Percentiles rank a stretch among this genome's conserved stretches.
phyloP scores from a whole-genome alignment of 2,888 invertebrate species.

The Bugulina stolonifera region DNA sequence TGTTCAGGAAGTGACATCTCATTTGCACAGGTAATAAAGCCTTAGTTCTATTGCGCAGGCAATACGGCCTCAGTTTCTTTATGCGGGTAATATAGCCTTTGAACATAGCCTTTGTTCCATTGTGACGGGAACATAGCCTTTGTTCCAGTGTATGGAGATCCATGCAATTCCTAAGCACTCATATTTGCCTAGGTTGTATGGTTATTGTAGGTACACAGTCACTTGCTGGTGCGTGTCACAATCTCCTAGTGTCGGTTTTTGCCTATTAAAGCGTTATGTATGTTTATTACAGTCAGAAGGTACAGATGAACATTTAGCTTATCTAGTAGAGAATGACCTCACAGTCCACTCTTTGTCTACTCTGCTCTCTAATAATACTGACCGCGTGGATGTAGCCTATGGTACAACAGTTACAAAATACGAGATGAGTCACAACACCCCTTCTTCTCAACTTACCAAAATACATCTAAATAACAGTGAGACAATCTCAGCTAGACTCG shows the following conservation, averaged over 20 bases:
- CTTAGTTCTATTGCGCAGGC: too few species aligned
- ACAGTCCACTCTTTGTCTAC: slow-evolving; percentile 65
- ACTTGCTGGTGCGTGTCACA: too few species aligned
- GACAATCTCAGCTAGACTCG: slow-evolving; percentile 50
- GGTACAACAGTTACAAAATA: background rate
- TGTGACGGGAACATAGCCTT: too few species aligned
- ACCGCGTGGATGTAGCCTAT: background rate
- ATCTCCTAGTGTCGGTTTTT: too few species aligned
- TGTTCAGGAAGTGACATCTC: slow-evolving; percentile 81
- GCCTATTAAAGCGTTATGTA: too few species aligned
- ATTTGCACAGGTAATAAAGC: slow-evolving; percentile 68
- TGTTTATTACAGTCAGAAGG: slow-evolving; percentile 54
- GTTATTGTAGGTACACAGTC: too few species aligned
- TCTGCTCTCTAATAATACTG: background rate
- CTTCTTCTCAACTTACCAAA: slow-evolving; percentile 38
- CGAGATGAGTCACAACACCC: background rate
- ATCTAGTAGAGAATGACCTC: slow-evolving; percentile 89
- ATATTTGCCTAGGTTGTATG: too few species aligned
- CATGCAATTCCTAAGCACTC: too few species aligned
- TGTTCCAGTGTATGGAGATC: too few species aligned
- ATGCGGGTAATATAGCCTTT: too few species aligned
- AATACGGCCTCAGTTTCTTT: too few species aligned
- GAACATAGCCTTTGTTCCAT: too few species aligned
- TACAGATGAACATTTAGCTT: slow-evolving; percentile 71
- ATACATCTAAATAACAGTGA: slow-evolving; percentile 49